Percentiles rank a stretch among this genome's conserved stretches.
Evolutionary conservation across 2,113 vertebrate genomes (phyloP).

Genomic region (Crotalus tigris): DNA sequence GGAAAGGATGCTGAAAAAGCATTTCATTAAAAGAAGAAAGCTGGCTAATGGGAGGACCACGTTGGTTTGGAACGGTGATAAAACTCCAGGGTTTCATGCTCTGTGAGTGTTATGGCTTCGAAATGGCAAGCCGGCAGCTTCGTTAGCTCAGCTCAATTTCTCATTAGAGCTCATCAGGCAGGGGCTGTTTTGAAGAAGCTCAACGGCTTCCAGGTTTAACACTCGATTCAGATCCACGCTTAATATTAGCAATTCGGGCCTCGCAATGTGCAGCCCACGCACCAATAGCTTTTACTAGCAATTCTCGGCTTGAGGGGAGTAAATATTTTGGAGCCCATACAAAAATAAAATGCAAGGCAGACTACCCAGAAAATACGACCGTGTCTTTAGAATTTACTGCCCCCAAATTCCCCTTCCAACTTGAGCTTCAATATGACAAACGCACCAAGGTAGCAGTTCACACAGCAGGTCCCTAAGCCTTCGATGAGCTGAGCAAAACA

Average conservation of each 20-base stretch:
- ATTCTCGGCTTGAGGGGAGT: neutral
- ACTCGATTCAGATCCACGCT: neutral
- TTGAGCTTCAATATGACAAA: neutral
- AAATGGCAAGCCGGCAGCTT: rapidly evolving
- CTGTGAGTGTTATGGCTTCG: neutral
- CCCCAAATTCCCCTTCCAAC: neutral
- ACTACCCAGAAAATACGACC: neutral
- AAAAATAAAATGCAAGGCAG: neutral
- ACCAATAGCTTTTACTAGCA: neutral
- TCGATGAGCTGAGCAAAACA: neutral
- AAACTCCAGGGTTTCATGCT: constrained; percentile 4
- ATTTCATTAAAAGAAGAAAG: constrained; percentile 18
- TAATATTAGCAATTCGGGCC: constrained; percentile 1
- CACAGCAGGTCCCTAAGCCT: neutral
- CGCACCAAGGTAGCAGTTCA: neutral
- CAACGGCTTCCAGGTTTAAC: neutral
- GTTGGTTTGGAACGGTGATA: neutral
- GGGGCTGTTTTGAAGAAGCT: rapidly evolving
- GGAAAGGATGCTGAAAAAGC: neutral
- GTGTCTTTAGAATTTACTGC: neutral
- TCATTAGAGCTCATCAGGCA: neutral
- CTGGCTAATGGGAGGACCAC: neutral
- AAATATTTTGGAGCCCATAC: neutral
- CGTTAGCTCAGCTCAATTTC: rapidly evolving
- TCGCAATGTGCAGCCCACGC: neutral